Evolutionary conservation across 2,888 invertebrate genomes (phyloP), one percentile per base, ranked within the genome.

Genomic region (Trileptium ribeirensis): DNA sequence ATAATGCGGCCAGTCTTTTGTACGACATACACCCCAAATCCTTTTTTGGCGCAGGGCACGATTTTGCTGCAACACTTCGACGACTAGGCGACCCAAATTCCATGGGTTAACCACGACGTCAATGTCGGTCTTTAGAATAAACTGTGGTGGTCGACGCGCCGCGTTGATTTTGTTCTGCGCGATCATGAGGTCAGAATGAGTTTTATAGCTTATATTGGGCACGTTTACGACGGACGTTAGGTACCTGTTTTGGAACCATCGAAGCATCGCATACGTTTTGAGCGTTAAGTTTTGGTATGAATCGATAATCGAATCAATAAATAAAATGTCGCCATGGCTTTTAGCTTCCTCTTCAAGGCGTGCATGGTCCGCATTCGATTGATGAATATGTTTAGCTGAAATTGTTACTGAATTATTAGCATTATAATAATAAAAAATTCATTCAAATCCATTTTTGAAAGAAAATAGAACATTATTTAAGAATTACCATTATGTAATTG

Each of bases 221-320:
- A 15, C 51, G 51, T 24, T 24, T 15, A 24, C 24, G 24, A 8
- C 8, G 24, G 8, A 51, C 24, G 24, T 8, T 8, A 51, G 24
- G 24, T 8, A 15, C 24, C 8, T 24, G 8, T 24, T 51, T 51
- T 15, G 24, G 24, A 51, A 51, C 77, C 77, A 75, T 36, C 29
- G 2, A n/a, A 75, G 39, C 77, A 75, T 24, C 15, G 77, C 36
- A 79, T 74, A 29, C 67, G 77, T 81, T 67, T 82, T 78, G 1
- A 82, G 67, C 24, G 67, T 67, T 33, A 81, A 36, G 74, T 64
- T 8, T n/a, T 36, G 19, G 64, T 81, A 80, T 67, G 67, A 37
- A 77, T 79, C 34, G 67, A 8, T 8, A 51, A 51, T 51, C n/a
- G n/a, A n/a, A 24, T 51, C 51, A 51, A 24, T 51, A 15, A 51